Evolutionary conservation across 2,113 vertebrate genomes (phyloP).

Genomic region (Ceyx margarethae): DNA sequence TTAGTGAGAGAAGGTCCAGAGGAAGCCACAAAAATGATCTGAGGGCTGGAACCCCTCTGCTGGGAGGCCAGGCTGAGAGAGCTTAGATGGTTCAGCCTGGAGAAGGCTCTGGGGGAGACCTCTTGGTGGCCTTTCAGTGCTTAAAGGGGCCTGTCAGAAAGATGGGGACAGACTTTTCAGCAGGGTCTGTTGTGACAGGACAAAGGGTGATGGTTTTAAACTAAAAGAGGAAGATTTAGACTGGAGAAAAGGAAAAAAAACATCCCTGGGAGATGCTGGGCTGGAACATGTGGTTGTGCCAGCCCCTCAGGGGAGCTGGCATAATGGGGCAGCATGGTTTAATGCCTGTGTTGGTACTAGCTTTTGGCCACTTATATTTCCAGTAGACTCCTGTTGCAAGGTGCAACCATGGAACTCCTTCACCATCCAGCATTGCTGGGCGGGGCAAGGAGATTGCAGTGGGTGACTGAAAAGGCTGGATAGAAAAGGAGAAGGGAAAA

Average conservation of each 20-base stretch:
- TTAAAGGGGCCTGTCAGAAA: background rate
- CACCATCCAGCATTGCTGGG: background rate
- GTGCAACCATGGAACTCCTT: background rate
- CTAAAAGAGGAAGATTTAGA: background rate
- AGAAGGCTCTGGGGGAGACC: background rate
- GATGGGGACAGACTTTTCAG: background rate
- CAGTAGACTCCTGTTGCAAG: rapidly evolving
- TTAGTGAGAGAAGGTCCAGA: background rate
- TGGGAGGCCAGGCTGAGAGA: background rate
- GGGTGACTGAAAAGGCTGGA: background rate
- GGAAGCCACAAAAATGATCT: background rate
- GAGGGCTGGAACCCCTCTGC: background rate
- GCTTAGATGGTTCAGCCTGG: background rate
- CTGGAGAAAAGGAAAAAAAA: background rate
- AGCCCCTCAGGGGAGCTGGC: background rate
- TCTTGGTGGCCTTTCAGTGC: background rate
- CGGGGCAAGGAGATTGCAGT: rapidly evolving
- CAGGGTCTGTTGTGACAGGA: background rate
- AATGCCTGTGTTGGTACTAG: background rate
- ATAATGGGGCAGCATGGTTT: rapidly evolving
- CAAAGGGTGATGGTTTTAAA: background rate
- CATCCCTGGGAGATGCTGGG: background rate
- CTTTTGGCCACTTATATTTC: background rate
- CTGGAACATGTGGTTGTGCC: background rate
- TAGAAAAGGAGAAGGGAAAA: background rate